These are phyloP conservation scores for Tinamus major DNA, from an alignment of 2,797 vertebrate species.

Conservation along the genomic window DNA sequence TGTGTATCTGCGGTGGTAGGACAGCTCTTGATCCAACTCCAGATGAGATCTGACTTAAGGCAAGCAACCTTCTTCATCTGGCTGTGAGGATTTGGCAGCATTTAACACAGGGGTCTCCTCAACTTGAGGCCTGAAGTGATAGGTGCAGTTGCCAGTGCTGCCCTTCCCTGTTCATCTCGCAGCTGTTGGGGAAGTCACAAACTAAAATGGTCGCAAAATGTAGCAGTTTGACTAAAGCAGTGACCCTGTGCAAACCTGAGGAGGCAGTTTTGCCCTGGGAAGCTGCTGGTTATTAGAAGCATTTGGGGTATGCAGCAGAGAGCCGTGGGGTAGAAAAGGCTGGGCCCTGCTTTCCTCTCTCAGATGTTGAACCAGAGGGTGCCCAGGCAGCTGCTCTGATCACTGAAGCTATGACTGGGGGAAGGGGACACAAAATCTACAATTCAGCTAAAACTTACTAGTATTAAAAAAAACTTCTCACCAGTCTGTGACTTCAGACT, in stretches of 20 bases:
- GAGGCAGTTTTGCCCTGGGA: background rate
- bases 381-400: background rate
- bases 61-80: background rate
- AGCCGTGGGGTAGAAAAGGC: background rate
- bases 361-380: accelerated
- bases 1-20: background rate
- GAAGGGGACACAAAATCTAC: too few species aligned
- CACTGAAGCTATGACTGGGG: background rate
- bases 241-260: background rate
- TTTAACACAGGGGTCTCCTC: background rate
- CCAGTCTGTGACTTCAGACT: background rate
- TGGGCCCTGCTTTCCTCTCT: background rate
- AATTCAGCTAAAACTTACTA: background rate
- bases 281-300: background rate
- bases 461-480: background rate
- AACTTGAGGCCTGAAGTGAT: background rate
- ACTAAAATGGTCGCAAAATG: background rate
- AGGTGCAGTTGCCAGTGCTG: background rate
- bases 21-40: background rate
- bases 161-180: background rate
- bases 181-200: background rate
- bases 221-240: background rate
- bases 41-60: background rate
- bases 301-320: background rate
- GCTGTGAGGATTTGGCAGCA: background rate